Base-by-base conservation (phyloP, 2,888 invertebrate genomes). In the Drosophila nigritarsus region DNA sequence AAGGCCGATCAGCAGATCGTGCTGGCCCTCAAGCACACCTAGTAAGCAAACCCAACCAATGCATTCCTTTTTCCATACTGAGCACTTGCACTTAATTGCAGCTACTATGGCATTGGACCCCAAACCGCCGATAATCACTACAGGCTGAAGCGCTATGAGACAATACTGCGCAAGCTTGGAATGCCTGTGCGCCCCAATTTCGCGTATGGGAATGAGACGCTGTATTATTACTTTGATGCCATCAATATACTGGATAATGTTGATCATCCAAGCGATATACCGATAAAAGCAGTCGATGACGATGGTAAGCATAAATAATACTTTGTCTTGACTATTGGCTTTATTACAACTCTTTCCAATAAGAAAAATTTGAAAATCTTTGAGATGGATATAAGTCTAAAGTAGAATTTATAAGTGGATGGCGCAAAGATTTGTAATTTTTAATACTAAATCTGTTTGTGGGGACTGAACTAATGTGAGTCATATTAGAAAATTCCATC, bases 51-150 rank as follows among this genome's bases (percentile, higher is more conserved):
- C 15, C 45, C 45, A 15, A 24, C 2, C 1, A 24, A 15, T n/a
- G 2, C 7, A 4, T 11, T 7, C 0, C 40, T 36, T 4, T 30
- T 29, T 11, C 5, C 49, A 48, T 45, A 50, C 24, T 30, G 4
- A 40, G 11, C 29, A 6, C n/a, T 56, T 8, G 4, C 6, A 18
- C 34, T 38, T 6, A 2, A 11, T 70, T 73, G 34, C 55, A 92
- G 92, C 50, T 82, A 92, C 73, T 91, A 91, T 49, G 90, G 91
- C 42, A 83, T 92, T 36, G 92, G 92, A 0, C 93, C 92, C 1
- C 92, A 92, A 73, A 92, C 92, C 15, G 73, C 77, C 49, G 63
- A 75, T 4, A 92, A 91, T 69, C 81, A 91, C 53, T 70, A 81
- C 11, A 74, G 81, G 29, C 74, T 91, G 2, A 91, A 88, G 29